Evolutionary conservation across 2,888 invertebrate genomes (phyloP).

Genomic region (Incurvaria masculella): DNA sequence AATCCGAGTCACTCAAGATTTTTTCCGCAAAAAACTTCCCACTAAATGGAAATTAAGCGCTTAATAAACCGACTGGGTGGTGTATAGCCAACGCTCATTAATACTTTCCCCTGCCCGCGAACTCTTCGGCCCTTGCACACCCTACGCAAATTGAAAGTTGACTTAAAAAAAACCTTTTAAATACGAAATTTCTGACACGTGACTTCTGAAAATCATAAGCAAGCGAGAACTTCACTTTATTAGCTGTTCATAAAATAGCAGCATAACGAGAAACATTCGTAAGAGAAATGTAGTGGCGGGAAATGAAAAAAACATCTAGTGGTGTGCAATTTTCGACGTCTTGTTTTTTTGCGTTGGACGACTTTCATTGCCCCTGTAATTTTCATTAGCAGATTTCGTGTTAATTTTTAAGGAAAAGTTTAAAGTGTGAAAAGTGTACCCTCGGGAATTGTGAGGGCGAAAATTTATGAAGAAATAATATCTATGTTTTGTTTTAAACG

Average conservation of each 20-base stretch:
- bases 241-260: too few relatives aligned
- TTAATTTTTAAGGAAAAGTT: slow-evolving; percentile 8
- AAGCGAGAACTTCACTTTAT: too few relatives aligned
- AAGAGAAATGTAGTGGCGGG: too few relatives aligned
- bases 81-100: slow-evolving; percentile 40
- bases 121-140: slow-evolving; percentile 20
- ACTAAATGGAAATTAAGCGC: slow-evolving; percentile 49
- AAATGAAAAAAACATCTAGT: too few relatives aligned
- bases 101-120: slow-evolving; percentile 40
- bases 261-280: too few relatives aligned
- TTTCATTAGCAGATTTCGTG: slow-evolving; percentile 36
- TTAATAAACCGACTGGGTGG: slow-evolving; percentile 42
- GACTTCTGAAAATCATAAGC: too few relatives aligned
- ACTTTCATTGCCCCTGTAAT: slow-evolving; percentile 26
- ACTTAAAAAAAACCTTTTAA: too few relatives aligned
- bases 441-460: neutral
- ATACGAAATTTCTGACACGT: too few relatives aligned
- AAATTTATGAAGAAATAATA: neutral
- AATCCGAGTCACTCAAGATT: slow-evolving; percentile 35
- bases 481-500: too few relatives aligned
- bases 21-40: slow-evolving; percentile 29
- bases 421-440: neutral
- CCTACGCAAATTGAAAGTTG: too few relatives aligned
- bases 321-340: neutral
- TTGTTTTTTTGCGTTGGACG: slow-evolving; percentile 5